Evolutionary conservation across 2,888 invertebrate species (phyloP).

Genomic region (Myathropa florea): DNA sequence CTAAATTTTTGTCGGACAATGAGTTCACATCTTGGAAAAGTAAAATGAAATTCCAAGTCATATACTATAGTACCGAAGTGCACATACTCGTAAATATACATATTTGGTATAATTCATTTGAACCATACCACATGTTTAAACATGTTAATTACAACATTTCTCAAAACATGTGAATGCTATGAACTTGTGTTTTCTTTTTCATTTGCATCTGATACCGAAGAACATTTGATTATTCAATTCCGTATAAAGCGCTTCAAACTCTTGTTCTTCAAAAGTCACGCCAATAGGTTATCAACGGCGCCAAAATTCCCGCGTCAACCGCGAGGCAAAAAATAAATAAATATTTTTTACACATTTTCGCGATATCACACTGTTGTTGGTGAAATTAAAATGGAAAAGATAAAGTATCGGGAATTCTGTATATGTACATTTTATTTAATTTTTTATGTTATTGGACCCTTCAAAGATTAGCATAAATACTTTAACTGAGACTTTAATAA

Average conservation of each 20-base stretch:
- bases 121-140: too few relatives aligned
- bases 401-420: constrained; percentile 15
- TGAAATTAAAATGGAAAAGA: neutral
- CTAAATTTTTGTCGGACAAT: too few relatives aligned
- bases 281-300: constrained; percentile 50
- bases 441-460: neutral
- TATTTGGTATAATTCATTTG: too few relatives aligned
- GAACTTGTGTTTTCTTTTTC: neutral
- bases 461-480: constrained; percentile 13
- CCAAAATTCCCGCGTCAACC: constrained; percentile 37
- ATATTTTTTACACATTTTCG: constrained; percentile 4
- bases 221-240: neutral
- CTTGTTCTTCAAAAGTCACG: constrained; percentile 16
- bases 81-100: too few relatives aligned
- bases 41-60: too few relatives aligned
- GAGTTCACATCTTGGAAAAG: too few relatives aligned
- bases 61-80: too few relatives aligned
- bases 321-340: constrained; percentile 14
- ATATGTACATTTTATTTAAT: constrained; percentile 17
- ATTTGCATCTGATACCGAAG: neutral
- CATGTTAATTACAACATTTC: too few relatives aligned
- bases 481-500: neutral
- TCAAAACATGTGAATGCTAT: too few relatives aligned
- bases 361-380: constrained; percentile 7
- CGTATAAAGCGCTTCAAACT: neutral